Base-by-base conservation (phyloP, 2,888 invertebrate genomes). In the Noctua janthe region DNA sequence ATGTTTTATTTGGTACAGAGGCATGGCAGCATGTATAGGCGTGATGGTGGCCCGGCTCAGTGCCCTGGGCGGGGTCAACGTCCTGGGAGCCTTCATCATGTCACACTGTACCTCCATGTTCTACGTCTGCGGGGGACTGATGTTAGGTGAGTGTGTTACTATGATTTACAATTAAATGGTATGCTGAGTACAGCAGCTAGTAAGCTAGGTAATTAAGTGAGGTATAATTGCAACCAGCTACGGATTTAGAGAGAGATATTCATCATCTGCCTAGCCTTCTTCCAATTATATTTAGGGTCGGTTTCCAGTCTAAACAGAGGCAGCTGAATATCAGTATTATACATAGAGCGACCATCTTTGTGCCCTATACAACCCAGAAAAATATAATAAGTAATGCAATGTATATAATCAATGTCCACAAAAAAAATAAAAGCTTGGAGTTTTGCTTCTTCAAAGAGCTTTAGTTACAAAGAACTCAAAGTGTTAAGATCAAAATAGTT, bases 1-100 rank as follows among this genome's bases (percentile, higher is more conserved):
- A 20, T 54, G 4, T 59, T 6, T 78, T 47, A 15, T n/a, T 62
- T 76, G 43, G 4, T 59, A 0, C 86, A 94, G 94, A 1, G 94
- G 94, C 17, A 94, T 92, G 93, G 92, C 92, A 17, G 90, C 94
- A 0, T 94, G 94, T 67, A 85, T 94, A 11, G 91, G 91, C 0
- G 92, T 94, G 78, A 92, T 94, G 91, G 93, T 94, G 51, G 94
- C 94, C 0, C 91, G 94, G 1, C 77, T 80, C 47, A 92, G 94
- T 73, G 90, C 92, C 0, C 86, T 94, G 10, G 85, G 83, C 1
- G 94, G 93, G 1, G 92, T 91, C 79, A 91, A 92, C 78, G 54
- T 94, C 0, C 86, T 94, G 0, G 94, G 94, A 2, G 88, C 91
- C 47, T 92, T 85, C 85, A 89, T 94, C 74, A 89, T 91, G 89